Conservation (phyloP, 2,113 vertebrate genomes). For the Varanus salvator region DNA sequence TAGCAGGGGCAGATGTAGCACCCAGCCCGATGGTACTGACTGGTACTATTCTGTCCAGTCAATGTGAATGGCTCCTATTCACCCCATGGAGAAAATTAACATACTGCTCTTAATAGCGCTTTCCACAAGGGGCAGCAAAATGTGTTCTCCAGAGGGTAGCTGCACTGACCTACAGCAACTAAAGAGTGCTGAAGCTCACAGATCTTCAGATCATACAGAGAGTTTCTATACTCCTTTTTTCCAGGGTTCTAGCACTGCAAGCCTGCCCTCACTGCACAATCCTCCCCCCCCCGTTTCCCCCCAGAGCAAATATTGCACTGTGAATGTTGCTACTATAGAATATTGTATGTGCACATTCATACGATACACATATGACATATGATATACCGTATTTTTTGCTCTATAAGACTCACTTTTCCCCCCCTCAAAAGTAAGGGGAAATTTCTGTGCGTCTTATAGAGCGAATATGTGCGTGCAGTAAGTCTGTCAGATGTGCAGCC, state of each 20-base stretch:
- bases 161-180: too few relatives aligned
- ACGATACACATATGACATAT: not conserved
- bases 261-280: not conserved
- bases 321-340: not conserved
- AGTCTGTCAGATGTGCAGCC: too few relatives aligned
- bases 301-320: too few relatives aligned
- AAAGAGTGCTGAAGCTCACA: too few relatives aligned
- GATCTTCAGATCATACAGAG: not conserved
- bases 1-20: not conserved
- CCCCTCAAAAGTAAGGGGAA: too few relatives aligned
- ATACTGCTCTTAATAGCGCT: not conserved
- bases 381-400: too few relatives aligned
- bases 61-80: not conserved
- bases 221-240: not conserved
- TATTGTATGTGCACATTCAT: not conserved
- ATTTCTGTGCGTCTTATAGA: too few relatives aligned
- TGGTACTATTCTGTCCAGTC: not conserved
- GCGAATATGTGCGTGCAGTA: too few relatives aligned
- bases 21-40: not conserved
- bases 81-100: not conserved
- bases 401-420: too few relatives aligned
- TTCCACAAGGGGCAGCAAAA: not conserved
- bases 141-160: too few relatives aligned
- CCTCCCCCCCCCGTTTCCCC: not conserved
- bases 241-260: not conserved